A percentile compares a stretch with the other conserved stretches of the same genome.
These are phyloP conservation scores for Drosophila nigrodunni DNA, from an alignment of 1,140 invertebrate genomes.

Conservation along the genomic window DNA sequence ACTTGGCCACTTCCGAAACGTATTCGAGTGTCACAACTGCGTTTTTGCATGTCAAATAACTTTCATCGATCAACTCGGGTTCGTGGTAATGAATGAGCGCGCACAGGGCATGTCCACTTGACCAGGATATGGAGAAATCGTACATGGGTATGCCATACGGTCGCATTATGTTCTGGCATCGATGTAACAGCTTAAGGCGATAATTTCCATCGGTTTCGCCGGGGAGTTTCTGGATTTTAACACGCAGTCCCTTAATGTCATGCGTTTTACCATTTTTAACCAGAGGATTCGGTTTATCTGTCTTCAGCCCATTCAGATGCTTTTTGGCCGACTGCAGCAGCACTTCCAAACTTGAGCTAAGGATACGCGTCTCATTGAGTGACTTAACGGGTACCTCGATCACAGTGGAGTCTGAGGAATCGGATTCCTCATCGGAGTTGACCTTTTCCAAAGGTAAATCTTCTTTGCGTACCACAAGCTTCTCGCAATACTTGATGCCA, in stretches of 20 bases:
- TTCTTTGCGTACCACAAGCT: not conserved
- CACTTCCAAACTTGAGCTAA: not conserved
- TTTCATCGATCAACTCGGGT: slow-evolving; percentile 41
- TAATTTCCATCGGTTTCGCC: slow-evolving; percentile 56
- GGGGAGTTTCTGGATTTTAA: not conserved
- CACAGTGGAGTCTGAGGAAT: not conserved
- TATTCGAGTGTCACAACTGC: slow-evolving; percentile 17
- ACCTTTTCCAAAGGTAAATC: not conserved
- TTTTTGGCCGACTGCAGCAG: not conserved
- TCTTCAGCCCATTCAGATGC: not conserved
- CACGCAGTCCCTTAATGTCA: not conserved
- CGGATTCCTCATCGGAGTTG: not conserved
- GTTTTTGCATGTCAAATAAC: slow-evolving; percentile 5
- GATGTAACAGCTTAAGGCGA: slow-evolving; percentile 8
- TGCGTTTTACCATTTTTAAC: not conserved
- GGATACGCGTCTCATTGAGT: not conserved
- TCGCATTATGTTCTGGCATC: slow-evolving; percentile 35
- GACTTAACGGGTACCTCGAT: not conserved
- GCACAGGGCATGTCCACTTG: slow-evolving; percentile 51
- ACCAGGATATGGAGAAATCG: slow-evolving; percentile 60
- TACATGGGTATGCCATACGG: slow-evolving; percentile 67
- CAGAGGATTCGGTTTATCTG: not conserved
- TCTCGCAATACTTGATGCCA: not conserved
- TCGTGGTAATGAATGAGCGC: slow-evolving; percentile 53
- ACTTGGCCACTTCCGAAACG: slow-evolving; percentile 5